Evolutionary conservation across 1,140 invertebrate species (phyloP).

Genomic region (Trichogramma pretiosum): DNA sequence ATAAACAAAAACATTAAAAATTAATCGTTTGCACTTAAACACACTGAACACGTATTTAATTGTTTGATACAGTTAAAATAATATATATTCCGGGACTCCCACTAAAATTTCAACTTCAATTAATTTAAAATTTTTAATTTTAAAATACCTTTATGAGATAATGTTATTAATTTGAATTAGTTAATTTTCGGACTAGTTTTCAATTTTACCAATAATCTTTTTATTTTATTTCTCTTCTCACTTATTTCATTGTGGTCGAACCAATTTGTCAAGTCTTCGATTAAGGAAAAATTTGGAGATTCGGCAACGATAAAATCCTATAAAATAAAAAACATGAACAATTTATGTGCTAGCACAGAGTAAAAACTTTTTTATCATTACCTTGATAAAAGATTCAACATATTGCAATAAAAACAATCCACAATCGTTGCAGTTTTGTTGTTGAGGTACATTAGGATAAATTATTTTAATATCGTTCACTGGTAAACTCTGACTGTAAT

Average conservation of each 20-base stretch:
- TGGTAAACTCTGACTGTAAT: constrained; percentile 54
- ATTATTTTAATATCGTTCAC: constrained; percentile 74
- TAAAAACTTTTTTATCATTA: constrained; percentile 29
- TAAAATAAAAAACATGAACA: not conserved
- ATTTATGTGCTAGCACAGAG: too few relatives aligned
- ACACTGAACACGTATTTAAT: too few relatives aligned
- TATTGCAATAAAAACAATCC: constrained; percentile 92
- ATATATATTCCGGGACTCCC: too few relatives aligned
- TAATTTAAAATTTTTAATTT: too few relatives aligned
- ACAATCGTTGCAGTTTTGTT: constrained; percentile 94
- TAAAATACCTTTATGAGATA: too few relatives aligned
- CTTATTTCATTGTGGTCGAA: not conserved
- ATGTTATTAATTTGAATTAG: too few relatives aligned
- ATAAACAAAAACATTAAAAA: too few relatives aligned
- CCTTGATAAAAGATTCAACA: constrained; percentile 88
- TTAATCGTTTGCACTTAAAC: too few relatives aligned
- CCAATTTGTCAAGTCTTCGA: not conserved
- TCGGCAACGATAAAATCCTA: not conserved
- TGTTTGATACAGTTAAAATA: too few relatives aligned
- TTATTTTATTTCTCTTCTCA: not conserved
- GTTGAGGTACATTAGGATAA: constrained; percentile 84
- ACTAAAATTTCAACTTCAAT: too few relatives aligned
- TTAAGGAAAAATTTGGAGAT: too few relatives aligned
- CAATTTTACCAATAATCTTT: not conserved
- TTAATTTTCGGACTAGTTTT: too few relatives aligned